phyloP scores from a whole-genome alignment of 2,113 vertebrate genomes.

The Propithecus coquereli region DNA sequence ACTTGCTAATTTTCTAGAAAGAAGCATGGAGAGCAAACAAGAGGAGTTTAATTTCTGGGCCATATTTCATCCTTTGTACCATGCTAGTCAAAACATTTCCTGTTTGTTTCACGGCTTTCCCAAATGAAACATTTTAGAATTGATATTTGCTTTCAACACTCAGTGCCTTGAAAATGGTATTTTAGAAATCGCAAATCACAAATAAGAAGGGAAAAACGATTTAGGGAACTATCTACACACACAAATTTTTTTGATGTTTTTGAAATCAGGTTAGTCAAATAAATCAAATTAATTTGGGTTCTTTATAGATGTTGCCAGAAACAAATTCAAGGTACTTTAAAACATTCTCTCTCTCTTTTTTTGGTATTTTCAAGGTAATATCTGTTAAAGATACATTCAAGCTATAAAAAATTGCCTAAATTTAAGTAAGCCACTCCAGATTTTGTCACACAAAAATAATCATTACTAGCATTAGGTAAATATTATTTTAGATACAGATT shows the following conservation, averaged over 20 bases:
- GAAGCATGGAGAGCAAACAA: background rate
- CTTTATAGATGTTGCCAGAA: background rate
- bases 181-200: background rate
- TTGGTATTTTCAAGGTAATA: background rate
- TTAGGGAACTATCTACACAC: background rate
- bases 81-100: constrained; percentile 24
- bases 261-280: background rate
- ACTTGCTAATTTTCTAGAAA: background rate
- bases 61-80: background rate
- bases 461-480: background rate
- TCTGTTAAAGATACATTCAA: background rate
- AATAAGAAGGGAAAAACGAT: background rate
- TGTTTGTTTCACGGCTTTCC: constrained; percentile 21
- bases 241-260: background rate
- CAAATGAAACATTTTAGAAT: constrained; percentile 8
- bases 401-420: background rate
- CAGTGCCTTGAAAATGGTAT: background rate
- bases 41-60: background rate
- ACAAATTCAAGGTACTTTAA: background rate
- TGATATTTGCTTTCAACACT: constrained; percentile 30
- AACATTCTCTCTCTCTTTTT: background rate
- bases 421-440: background rate
- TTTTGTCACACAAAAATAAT: background rate
- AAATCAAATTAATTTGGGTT: background rate
- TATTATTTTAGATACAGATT: background rate